These are phyloP conservation scores for Neoascia interrupta DNA, from an alignment of 2,888 invertebrate species.

Conservation along the genomic window DNA sequence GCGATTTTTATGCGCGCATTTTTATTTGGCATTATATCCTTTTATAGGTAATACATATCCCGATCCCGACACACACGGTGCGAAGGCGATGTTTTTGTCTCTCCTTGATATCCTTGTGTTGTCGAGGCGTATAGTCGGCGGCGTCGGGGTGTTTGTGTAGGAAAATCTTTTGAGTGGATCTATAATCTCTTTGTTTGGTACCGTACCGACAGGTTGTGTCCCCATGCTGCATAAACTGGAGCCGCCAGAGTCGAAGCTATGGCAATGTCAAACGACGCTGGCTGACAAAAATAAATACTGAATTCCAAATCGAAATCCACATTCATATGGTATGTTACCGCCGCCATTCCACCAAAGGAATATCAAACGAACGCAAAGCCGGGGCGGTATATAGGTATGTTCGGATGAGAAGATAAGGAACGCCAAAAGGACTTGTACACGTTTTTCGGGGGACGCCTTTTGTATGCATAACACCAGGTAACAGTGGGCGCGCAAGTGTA, in stretches of 20 bases:
- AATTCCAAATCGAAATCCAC: slow-evolving; percentile 43
- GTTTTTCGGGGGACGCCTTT: slow-evolving; percentile 21
- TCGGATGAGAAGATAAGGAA: neutral
- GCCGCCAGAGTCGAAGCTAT: neutral
- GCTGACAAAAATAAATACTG: slow-evolving; percentile 28
- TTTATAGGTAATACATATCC: slow-evolving; percentile 47
- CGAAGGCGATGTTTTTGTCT: slow-evolving; percentile 10
- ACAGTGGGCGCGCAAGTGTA: slow-evolving; percentile 20
- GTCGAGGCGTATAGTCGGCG: neutral
- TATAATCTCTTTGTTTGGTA: slow-evolving; percentile 41
- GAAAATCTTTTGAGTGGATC: slow-evolving; percentile 56
- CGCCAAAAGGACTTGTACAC: slow-evolving; percentile 7
- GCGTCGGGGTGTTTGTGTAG: neutral
- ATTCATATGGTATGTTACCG: slow-evolving; percentile 4
- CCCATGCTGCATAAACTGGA: neutral
- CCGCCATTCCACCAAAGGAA: neutral
- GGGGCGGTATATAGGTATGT: neutral
- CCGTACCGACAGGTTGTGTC: slow-evolving; percentile 5
- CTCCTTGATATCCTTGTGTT: neutral
- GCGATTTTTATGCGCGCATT: slow-evolving; percentile 71
- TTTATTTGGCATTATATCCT: slow-evolving; percentile 65
- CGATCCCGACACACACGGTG: neutral
- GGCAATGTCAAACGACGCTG: slow-evolving; percentile 26
- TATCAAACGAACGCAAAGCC: neutral
- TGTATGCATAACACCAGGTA: slow-evolving; percentile 42